These are phyloP conservation scores for Catocala fraxini DNA, from an alignment of 2,888 invertebrate genomes.

Conservation along the genomic window DNA sequence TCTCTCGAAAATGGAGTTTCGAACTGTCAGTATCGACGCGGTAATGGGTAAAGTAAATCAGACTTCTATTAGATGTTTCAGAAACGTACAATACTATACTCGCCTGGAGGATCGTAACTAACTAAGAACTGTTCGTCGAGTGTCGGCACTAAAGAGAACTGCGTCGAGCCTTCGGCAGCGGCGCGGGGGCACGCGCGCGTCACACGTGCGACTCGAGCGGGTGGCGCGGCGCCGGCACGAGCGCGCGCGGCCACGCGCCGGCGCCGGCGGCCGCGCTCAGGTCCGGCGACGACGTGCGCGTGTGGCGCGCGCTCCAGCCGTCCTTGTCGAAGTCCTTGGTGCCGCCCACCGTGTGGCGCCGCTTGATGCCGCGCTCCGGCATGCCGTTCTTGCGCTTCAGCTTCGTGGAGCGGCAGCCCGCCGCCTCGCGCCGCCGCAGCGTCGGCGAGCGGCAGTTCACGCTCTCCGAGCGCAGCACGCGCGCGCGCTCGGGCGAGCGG, in stretches of 20 bases:
- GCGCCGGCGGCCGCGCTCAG: conserved; percentile 68
- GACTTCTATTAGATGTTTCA: conserved; percentile 54
- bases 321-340: conserved; percentile 93
- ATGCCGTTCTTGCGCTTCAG: conserved; percentile 92
- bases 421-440: conserved; percentile 88
- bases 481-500: conserved; percentile 82
- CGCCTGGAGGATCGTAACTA: conserved; percentile 44
- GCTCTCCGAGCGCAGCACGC: conserved; percentile 88
- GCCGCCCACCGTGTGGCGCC: conserved; percentile 97
- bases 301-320: conserved; percentile 88
- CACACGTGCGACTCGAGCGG: conserved; percentile 66
- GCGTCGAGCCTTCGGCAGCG: conserved; percentile 55
- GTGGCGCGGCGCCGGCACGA: conserved; percentile 65
- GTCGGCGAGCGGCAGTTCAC: conserved; percentile 83
- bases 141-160: conserved; percentile 57
- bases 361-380: conserved; percentile 94
- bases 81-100: conserved; percentile 50
- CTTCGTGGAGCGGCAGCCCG: conserved; percentile 88
- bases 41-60: conserved; percentile 56
- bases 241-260: conserved; percentile 65
- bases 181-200: conserved; percentile 29
- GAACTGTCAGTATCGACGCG: conserved; percentile 61
- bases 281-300: conserved; percentile 89
- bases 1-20: conserved; percentile 76
- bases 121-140: conserved; percentile 54